Percentiles rank a stretch among this genome's conserved stretches.
These are phyloP conservation scores for Podarcis cretensis DNA, from an alignment of 2,113 vertebrate genomes.

Conservation along the genomic window DNA sequence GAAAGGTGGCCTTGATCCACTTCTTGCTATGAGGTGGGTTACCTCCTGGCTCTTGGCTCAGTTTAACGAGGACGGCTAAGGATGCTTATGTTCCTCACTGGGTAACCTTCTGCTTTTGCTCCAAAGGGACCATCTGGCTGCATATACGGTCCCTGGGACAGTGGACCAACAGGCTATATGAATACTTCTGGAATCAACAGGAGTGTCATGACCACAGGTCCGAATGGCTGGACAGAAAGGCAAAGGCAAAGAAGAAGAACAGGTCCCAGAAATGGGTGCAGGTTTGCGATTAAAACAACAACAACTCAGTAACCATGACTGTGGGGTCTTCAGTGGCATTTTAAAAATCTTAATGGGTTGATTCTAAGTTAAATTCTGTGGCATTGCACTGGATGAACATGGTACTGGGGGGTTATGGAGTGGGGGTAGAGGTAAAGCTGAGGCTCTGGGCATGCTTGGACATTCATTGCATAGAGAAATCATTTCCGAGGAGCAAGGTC, in stretches of 20 bases:
- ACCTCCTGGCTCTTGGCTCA: neutral
- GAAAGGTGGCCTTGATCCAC: neutral
- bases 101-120: neutral
- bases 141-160: conserved; percentile 88
- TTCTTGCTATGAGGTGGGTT: neutral
- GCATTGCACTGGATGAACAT: neutral
- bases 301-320: neutral
- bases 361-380: neutral
- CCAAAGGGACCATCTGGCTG: conserved; percentile 86
- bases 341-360: neutral
- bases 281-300: conserved; percentile 60
- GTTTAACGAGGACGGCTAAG: neutral
- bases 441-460: neutral
- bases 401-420: neutral
- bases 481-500: neutral
- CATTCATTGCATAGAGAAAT: neutral
- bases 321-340: neutral
- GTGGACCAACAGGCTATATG: conserved; percentile 87
- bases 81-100: neutral
- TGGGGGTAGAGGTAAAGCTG: neutral
- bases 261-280: conserved; percentile 32
- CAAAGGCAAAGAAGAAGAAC: conserved; percentile 63
- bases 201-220: neutral
- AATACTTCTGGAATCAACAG: conserved; percentile 79
- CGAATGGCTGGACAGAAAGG: conserved; percentile 60